Percentiles rank a stretch among this genome's conserved stretches.
Conservation (phyloP, 2,797 vertebrate species). For the Heliangelus exortis region DNA sequence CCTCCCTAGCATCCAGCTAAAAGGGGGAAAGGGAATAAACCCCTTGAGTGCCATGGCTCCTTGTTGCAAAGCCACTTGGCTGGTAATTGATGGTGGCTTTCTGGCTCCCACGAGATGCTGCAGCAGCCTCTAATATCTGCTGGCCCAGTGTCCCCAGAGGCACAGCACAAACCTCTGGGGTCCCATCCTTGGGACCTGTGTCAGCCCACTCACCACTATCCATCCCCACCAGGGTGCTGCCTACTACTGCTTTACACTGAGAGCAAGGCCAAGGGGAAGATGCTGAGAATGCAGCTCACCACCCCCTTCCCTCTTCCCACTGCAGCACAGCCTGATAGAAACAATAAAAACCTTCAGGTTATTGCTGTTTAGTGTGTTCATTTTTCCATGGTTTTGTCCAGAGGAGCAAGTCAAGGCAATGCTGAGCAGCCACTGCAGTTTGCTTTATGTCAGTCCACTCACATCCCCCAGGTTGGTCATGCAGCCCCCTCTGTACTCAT, state of each 20-base stretch:
- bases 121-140: background rate
- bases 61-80: background rate
- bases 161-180: accelerated
- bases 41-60: background rate
- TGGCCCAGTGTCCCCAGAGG: background rate
- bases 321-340: background rate
- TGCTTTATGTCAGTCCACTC: background rate
- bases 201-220: background rate
- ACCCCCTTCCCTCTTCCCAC: background rate
- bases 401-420: background rate
- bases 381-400: background rate
- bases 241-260: background rate
- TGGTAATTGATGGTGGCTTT: background rate
- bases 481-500: background rate
- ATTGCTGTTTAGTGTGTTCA: background rate
- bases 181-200: background rate
- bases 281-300: background rate
- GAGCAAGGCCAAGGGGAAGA: background rate
- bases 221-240: background rate
- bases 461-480: background rate
- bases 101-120: background rate
- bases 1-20: background rate
- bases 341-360: background rate
- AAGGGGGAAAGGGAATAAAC: background rate
- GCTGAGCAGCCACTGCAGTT: background rate